Percentiles rank a stretch among this genome's conserved stretches.
Evolutionary conservation across 2,113 vertebrate species (phyloP).

Genomic region (Phalacrocorax aristotelis): DNA sequence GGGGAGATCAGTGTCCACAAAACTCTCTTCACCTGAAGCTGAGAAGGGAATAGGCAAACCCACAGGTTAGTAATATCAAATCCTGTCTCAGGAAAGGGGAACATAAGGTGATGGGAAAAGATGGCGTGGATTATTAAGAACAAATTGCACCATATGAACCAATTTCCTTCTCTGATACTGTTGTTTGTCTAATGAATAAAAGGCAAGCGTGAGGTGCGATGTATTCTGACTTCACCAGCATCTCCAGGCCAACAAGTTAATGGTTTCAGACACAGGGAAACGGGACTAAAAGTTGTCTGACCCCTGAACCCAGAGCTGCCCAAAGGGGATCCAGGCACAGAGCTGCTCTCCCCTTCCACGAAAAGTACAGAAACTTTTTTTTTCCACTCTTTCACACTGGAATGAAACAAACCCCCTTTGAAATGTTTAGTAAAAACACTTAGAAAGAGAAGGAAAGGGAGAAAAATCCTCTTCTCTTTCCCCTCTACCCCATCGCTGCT

Average conservation of each 20-base stretch:
- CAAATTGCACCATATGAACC: accelerated
- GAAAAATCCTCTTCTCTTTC: neutral
- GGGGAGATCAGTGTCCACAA: neutral
- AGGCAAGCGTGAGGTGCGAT: neutral
- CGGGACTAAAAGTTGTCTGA: neutral
- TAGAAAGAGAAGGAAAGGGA: neutral
- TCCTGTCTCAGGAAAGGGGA: neutral
- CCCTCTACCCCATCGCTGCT: neutral
- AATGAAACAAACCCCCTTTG: neutral
- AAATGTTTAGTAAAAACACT: neutral
- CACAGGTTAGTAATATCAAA: neutral
- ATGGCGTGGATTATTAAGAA: neutral
- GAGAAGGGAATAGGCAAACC: neutral
- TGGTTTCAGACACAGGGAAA: neutral
- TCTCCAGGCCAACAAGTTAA: neutral
- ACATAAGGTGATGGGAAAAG: neutral
- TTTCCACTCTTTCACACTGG: neutral
- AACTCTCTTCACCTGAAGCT: neutral
- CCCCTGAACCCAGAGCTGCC: neutral
- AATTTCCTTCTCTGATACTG: neutral
- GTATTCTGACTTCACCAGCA: neutral
- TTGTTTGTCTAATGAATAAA: neutral
- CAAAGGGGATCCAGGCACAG: neutral
- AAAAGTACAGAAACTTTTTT: neutral
- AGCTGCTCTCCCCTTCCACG: neutral